These are phyloP conservation scores for Eulemur albifrons DNA, from an alignment of 2,797 vertebrate genomes.

Conservation along the genomic window DNA sequence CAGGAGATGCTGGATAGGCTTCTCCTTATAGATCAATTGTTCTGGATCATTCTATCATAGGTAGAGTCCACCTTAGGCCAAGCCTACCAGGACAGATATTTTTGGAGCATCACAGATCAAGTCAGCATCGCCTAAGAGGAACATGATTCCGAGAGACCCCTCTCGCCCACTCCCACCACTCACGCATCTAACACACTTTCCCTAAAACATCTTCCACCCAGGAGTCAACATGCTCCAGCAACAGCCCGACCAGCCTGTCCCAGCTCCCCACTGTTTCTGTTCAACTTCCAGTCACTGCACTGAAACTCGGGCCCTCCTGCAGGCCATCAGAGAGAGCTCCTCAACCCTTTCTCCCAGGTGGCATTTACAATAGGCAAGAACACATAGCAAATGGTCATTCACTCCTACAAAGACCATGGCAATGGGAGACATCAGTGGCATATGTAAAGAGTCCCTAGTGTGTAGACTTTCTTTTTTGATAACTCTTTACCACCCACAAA, in stretches of 20 bases:
- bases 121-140: neutral
- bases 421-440: accelerated
- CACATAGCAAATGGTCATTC: neutral
- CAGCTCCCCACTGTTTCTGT: neutral
- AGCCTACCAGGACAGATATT: neutral
- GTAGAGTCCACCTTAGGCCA: neutral
- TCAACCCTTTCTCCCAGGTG: neutral
- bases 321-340: neutral
- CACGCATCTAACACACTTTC: neutral
- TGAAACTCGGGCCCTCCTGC: neutral
- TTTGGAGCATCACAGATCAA: neutral
- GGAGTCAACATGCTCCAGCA: neutral
- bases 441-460: neutral
- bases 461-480: neutral
- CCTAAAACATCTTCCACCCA: neutral
- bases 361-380: neutral
- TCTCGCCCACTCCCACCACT: neutral
- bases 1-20: neutral
- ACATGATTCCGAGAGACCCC: neutral
- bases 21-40: neutral
- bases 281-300: neutral
- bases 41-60: neutral
- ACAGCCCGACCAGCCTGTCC: too few relatives aligned
- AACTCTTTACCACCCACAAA: neutral
- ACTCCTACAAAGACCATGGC: neutral